A percentile compares a stretch with the other conserved stretches of the same genome.
Evolutionary conservation across 1,140 invertebrate species (phyloP).

Genomic region (Parasteatoda tepidariorum): DNA sequence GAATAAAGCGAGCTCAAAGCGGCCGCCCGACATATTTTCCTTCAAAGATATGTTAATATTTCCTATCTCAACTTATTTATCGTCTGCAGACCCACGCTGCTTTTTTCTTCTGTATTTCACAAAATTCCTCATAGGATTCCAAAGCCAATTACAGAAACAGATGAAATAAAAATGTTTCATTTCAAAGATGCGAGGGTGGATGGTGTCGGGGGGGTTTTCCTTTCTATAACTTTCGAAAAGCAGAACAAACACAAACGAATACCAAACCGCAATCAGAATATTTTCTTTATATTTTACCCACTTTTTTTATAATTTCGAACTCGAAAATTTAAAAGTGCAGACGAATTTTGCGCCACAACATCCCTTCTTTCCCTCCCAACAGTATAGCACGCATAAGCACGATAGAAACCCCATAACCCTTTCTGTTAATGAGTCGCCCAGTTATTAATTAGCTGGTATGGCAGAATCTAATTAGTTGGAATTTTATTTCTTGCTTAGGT

Average conservation of each 20-base stretch:
- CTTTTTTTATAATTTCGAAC: neutral
- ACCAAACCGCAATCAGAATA: neutral
- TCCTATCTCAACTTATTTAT: no score
- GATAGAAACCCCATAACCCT: slow-evolving; percentile 34
- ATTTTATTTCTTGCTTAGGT: slow-evolving; percentile 43
- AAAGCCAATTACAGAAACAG: neutral
- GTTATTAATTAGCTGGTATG: slow-evolving; percentile 53
- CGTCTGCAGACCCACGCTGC: no score
- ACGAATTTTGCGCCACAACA: neutral
- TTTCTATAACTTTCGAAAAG: neutral
- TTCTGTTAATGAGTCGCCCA: slow-evolving; percentile 55
- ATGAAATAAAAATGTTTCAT: neutral
- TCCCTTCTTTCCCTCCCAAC: neutral
- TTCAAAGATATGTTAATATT: no score
- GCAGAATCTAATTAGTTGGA: slow-evolving; percentile 58
- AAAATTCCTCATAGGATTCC: neutral
- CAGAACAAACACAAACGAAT: neutral
- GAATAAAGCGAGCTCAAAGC: no score
- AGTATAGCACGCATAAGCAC: slow-evolving; percentile 8
- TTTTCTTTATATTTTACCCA: neutral
- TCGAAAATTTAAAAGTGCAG: neutral
- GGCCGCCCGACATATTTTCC: no score
- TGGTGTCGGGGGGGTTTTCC: neutral
- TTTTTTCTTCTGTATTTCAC: neutral
- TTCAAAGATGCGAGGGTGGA: neutral